Evolutionary conservation across 1,140 invertebrate species (phyloP).

Genomic region (Cherax destructor): DNA sequence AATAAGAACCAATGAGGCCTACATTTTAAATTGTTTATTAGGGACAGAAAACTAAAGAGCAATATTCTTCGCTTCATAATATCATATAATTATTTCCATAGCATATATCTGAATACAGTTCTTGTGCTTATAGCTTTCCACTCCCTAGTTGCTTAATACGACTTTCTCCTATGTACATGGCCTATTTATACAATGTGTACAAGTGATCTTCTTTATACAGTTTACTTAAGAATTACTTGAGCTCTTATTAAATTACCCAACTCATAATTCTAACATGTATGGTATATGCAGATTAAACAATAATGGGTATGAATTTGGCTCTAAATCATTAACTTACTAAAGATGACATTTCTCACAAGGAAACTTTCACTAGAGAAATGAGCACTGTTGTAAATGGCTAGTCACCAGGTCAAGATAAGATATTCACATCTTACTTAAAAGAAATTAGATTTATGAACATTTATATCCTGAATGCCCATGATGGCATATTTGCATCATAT

Average conservation of each 20-base stretch:
- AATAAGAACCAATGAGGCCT: neutral
- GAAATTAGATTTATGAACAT: neutral
- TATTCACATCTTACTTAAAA: neutral
- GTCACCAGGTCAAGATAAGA: neutral
- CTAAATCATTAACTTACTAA: neutral
- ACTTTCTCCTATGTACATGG: neutral
- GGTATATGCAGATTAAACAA: neutral
- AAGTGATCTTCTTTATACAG: slow-evolving; percentile 21
- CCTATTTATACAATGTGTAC: slow-evolving; percentile 17
- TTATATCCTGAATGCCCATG: neutral
- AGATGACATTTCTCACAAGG: neutral
- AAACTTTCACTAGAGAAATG: neutral
- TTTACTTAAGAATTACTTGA: slow-evolving; percentile 41
- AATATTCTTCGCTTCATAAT: neutral
- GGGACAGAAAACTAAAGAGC: neutral
- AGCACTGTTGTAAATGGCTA: neutral
- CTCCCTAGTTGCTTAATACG: neutral
- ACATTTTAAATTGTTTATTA: neutral
- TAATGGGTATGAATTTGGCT: neutral
- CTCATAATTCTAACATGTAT: neutral
- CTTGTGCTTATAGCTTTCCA: neutral
- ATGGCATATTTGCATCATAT: neutral
- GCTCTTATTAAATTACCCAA: slow-evolving; percentile 24
- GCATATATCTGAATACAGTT: neutral
- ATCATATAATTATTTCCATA: neutral